These are phyloP conservation scores for Gnatocerus cornutus DNA, from an alignment of 2,888 invertebrate genomes.

Conservation along the genomic window DNA sequence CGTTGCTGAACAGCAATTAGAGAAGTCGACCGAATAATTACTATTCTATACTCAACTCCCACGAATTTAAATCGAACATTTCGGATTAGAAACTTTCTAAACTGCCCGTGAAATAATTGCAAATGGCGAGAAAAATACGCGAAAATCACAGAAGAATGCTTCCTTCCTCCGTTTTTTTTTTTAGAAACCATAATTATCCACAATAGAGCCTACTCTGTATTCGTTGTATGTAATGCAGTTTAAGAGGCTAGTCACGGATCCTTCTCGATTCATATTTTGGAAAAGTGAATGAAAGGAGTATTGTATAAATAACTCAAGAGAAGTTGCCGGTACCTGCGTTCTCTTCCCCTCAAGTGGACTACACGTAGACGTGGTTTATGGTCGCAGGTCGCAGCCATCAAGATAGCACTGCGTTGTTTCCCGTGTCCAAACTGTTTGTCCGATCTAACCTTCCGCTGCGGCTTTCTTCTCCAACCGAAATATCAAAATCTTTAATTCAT, in stretches of 20 bases:
- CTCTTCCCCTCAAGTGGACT: conserved; percentile 42
- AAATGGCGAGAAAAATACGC: conserved; percentile 9
- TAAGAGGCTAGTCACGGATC: conserved; percentile 54
- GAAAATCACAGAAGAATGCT: background rate
- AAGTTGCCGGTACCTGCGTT: conserved; percentile 48
- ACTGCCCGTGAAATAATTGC: conserved; percentile 32
- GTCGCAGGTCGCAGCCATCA: conserved; percentile 56
- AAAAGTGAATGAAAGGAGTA: conserved; percentile 66
- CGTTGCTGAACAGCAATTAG: conserved; percentile 44
- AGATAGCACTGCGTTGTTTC: conserved; percentile 60
- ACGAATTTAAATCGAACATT: conserved; percentile 38
- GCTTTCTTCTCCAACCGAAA: conserved; percentile 8
- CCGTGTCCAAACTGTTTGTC: conserved; percentile 60
- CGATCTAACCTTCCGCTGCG: conserved; percentile 51
- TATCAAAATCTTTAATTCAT: background rate
- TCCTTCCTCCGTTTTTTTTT: background rate
- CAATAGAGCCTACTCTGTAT: conserved; percentile 34
- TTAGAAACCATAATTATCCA: conserved; percentile 15
- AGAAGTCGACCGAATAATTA: conserved; percentile 47
- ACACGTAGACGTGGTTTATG: conserved; percentile 57
- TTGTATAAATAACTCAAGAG: conserved; percentile 56
- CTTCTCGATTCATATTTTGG: conserved; percentile 65
- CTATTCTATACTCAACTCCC: conserved; percentile 46
- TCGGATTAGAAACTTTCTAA: conserved; percentile 42
- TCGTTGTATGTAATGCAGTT: conserved; percentile 37